Evolutionary conservation across 2,888 invertebrate genomes (phyloP), one percentile per base, ranked within the genome.

Genomic region (Incurvaria masculella): DNA sequence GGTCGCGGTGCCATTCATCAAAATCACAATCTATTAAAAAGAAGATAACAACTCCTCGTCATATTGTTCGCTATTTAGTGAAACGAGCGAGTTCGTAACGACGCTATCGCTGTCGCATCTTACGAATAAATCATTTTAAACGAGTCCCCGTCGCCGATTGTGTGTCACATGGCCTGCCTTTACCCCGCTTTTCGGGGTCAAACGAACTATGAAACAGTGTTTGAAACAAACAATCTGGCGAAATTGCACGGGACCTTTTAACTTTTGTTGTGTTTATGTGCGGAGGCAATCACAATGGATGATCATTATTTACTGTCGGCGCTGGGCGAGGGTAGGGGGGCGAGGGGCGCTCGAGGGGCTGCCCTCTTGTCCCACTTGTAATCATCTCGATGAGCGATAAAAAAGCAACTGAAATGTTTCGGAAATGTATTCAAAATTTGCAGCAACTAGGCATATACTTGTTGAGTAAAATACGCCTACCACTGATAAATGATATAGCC

Each of bases 11-110:
- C 66, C 75, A 71, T 74, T 65, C 73, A 74, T 76, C 75, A 78
- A 71, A 68, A 71, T 72, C 69, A 72, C 72, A 75, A 76, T 76
- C 75, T 76, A 73, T 74, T 72, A 76, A 76, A 76, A 76, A 74
- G 73, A 76, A 75, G 74, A 66, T 72, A 76, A 76, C 75, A 76
- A 74, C 73, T 76, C 75, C 74, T 66, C 71, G 71, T 75, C 75
- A 76, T 72, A 74, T 75, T 75, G 72, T 76, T 73, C 68, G 65
- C 70, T 72, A 70, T 74, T 74, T 71, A 70, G 72, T 70, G 69
- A 66, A 71, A 74, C 71, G 65, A 65, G 71, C 71, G 70, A 72
- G 72, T 67, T 56, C 54, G 54, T 57, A 59, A 56, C 60, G 20
- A 4, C 61, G 61, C 63, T 75, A 75, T 72, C 68, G 61, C 57